Percentiles rank a stretch among this genome's conserved stretches.
Conservation (phyloP, 1,140 invertebrate species). For the Thrips palmi region DNA sequence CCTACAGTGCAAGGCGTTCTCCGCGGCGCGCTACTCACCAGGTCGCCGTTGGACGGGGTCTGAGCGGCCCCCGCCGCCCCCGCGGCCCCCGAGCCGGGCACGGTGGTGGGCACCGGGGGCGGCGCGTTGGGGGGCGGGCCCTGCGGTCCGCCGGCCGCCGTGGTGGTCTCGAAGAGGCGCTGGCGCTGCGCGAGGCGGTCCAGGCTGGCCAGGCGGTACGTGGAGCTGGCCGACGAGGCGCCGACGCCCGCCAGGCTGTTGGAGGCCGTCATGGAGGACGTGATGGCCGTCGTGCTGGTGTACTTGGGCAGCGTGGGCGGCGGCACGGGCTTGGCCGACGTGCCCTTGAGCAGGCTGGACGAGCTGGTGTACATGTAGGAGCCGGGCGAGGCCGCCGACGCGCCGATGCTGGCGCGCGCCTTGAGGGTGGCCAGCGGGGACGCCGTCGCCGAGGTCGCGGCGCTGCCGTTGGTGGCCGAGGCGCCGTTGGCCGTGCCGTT, state of each 20-base stretch:
- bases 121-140: no score
- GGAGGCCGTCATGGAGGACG: slow-evolving; percentile 24
- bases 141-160: slow-evolving; percentile 12
- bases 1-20: no score
- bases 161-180: slow-evolving; percentile 39
- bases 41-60: no score
- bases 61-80: no score
- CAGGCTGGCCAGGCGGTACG: slow-evolving; percentile 45
- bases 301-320: slow-evolving; percentile 47
- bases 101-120: no score
- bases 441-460: slow-evolving; percentile 6
- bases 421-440: slow-evolving; percentile 20
- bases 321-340: slow-evolving; percentile 27
- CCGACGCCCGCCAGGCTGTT: slow-evolving; percentile 28
- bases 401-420: slow-evolving; percentile 23
- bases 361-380: slow-evolving; percentile 29
- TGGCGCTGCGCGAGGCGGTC: slow-evolving; percentile 49
- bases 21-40: no score
- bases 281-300: slow-evolving; percentile 33
- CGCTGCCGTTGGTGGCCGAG: slow-evolving; percentile 7
- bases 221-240: no score
- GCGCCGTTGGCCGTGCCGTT: no score
- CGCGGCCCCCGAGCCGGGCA: no score
- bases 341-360: slow-evolving; percentile 18
- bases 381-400: slow-evolving; percentile 13